These are phyloP conservation scores for Pempheris klunzingeri DNA, from an alignment of 2,797 vertebrate species.

Conservation along the genomic window DNA sequence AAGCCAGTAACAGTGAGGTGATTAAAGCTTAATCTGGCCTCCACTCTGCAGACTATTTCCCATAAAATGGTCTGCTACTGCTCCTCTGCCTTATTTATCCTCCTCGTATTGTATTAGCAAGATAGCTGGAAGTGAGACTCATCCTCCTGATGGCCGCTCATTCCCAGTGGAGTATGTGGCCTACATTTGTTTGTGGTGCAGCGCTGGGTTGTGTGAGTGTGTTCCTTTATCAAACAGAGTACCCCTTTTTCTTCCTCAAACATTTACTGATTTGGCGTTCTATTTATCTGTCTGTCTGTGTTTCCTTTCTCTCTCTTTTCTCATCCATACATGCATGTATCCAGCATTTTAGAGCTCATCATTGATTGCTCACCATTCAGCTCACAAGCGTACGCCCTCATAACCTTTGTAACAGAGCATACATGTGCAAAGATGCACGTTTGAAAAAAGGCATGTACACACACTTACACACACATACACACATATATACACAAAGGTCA, in stretches of 20 bases:
- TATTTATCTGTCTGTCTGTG: neutral
- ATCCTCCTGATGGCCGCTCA: slow-evolving; percentile 70
- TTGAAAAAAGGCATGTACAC: neutral
- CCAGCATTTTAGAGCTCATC: slow-evolving; percentile 23
- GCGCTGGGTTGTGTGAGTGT: slow-evolving; percentile 37
- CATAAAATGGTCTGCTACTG: slow-evolving; percentile 34
- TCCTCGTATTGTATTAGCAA: slow-evolving; percentile 60
- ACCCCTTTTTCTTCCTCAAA: slow-evolving; percentile 15
- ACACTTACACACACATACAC: neutral
- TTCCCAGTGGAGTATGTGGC: slow-evolving; percentile 81
- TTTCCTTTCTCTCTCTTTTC: neutral
- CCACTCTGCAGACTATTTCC: slow-evolving; percentile 45
- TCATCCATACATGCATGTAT: neutral
- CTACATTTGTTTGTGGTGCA: slow-evolving; percentile 84
- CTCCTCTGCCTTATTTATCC: slow-evolving; percentile 61
- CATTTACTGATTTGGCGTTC: slow-evolving; percentile 9
- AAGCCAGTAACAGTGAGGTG: slow-evolving; percentile 59
- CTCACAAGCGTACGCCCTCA: slow-evolving; percentile 15
- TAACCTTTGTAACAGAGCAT: slow-evolving; percentile 42
- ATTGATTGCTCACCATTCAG: slow-evolving; percentile 41
- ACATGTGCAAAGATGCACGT: slow-evolving; percentile 38
- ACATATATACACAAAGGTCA: slow-evolving; percentile 67
- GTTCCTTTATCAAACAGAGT: slow-evolving; percentile 45
- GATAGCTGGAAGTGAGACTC: slow-evolving; percentile 68
- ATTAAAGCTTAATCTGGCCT: slow-evolving; percentile 64